Base-by-base conservation (phyloP, 2,888 invertebrate species). In the Choreutis nemorana region DNA sequence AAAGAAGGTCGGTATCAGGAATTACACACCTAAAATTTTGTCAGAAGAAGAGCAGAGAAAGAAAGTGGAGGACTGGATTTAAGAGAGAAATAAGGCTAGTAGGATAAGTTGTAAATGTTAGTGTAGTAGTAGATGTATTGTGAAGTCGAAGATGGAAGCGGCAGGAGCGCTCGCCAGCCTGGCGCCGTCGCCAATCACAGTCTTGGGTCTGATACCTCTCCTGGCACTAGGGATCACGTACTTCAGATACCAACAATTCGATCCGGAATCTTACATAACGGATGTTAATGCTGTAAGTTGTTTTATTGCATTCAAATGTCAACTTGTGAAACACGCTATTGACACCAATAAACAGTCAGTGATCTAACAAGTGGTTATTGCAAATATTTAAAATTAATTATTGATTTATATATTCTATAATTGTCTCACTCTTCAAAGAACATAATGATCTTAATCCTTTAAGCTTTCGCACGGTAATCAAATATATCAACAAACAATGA, bases 191-290 rank as follows among this genome's bases (percentile, higher is more conserved):
- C 83, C 84, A 43, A 79, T 88, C 65, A 81, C 83, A 41, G 66
- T 87, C 59, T 79, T 88, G 63, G 85, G 90, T 47, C 80, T 92
- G 64, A 85, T 92, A 60, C 91, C 92, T 46, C 82, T 92, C 46
- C 81, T 92, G 60, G 89, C 91, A 39, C 85, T 90, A 45, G 90
- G 91, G 48, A 80, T 91, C 61, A 87, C 90, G 47, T 87, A 87
- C 62, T 87, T 89, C 81, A 84, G 87, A 53, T 93, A 93, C 77
- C 84, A 87, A 60, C 85, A 84, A 52, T 82, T 85, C 50, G 94
- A 94, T 71, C 93, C 93, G 36, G 94, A 94, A 67, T 86, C 87
- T 14, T 87, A 87, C 56, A 84, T 89, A 32, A 80, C 82, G 44
- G 87, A 91, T 59, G 82, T 86, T 35, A 80, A 81, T 63, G 75